phyloP scores from a whole-genome alignment of 2,113 vertebrate species.

The Pterocles burchelli region DNA sequence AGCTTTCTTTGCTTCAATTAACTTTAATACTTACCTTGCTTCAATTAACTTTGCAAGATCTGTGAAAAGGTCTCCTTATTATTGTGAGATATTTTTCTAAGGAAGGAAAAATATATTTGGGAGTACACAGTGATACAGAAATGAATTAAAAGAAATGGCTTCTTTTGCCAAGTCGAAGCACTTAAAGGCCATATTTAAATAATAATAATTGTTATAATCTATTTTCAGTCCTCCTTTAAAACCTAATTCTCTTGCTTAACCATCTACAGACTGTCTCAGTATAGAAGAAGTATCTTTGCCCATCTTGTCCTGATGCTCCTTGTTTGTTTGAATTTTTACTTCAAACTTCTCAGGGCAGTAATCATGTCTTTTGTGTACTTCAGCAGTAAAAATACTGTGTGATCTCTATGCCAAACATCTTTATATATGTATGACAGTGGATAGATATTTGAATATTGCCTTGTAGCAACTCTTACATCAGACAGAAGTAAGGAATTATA shows the following conservation, averaged over 20 bases:
- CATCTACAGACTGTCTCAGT: background rate
- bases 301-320: background rate
- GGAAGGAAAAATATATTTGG: slow-evolving; percentile 18
- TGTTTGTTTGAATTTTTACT: background rate
- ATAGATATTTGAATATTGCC: background rate
- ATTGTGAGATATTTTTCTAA: slow-evolving; percentile 25
- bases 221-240: background rate
- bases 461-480: background rate
- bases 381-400: background rate
- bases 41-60: slow-evolving; percentile 67
- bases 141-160: background rate
- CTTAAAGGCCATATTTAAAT: background rate
- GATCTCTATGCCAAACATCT: background rate
- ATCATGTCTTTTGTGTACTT: background rate
- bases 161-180: background rate
- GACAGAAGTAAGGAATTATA: background rate
- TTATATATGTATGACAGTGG: too few species aligned
- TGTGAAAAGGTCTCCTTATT: slow-evolving; percentile 58
- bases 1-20: slow-evolving; percentile 70
- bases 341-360: background rate
- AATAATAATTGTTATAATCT: background rate
- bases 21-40: slow-evolving; percentile 56
- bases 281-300: background rate
- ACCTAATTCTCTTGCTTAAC: background rate
- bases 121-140: background rate